phyloP scores from a whole-genome alignment of 1,140 invertebrate species.

The Sycobia sp. region DNA sequence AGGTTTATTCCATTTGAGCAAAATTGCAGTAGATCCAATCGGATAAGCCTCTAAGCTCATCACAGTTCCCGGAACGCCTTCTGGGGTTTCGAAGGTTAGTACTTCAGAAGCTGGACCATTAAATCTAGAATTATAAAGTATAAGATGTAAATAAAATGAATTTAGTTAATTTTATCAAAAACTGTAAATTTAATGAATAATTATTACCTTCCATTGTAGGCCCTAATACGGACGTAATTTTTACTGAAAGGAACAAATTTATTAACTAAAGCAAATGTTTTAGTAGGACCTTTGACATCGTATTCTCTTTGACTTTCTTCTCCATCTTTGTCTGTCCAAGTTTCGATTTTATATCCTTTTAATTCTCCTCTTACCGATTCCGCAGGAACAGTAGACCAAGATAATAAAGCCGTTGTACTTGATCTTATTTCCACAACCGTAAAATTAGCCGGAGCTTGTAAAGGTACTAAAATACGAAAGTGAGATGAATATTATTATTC shows the following conservation, averaged over 20 bases:
- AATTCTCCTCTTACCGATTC: constrained; percentile 88
- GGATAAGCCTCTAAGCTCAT: constrained; percentile 81
- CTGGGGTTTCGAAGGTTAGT: constrained; percentile 85
- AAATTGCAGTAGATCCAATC: constrained; percentile 86
- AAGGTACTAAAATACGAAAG: constrained; percentile 66
- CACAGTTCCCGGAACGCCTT: constrained; percentile 92
- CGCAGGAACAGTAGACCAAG: constrained; percentile 79
- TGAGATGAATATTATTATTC: too few species aligned
- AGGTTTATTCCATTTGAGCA: constrained; percentile 90
- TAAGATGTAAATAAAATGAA: not conserved
- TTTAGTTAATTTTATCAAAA: not conserved
- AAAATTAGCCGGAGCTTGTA: constrained; percentile 84
- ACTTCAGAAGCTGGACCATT: constrained; percentile 88
- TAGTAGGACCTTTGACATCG: constrained; percentile 74
- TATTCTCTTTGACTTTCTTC: constrained; percentile 79
- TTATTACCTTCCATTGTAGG: constrained; percentile 78
- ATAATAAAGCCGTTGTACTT: constrained; percentile 78
- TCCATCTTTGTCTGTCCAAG: constrained; percentile 85
- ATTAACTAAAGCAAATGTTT: constrained; percentile 74
- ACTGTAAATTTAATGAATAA: constrained; percentile 5
- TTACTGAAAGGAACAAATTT: constrained; percentile 89
- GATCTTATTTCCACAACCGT: constrained; percentile 75
- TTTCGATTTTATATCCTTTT: constrained; percentile 94
- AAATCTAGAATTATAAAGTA: constrained; percentile 60
- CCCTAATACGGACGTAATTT: constrained; percentile 88